Evolutionary conservation across 2,888 invertebrate genomes (phyloP).

Genomic region (Tipula unca): DNA sequence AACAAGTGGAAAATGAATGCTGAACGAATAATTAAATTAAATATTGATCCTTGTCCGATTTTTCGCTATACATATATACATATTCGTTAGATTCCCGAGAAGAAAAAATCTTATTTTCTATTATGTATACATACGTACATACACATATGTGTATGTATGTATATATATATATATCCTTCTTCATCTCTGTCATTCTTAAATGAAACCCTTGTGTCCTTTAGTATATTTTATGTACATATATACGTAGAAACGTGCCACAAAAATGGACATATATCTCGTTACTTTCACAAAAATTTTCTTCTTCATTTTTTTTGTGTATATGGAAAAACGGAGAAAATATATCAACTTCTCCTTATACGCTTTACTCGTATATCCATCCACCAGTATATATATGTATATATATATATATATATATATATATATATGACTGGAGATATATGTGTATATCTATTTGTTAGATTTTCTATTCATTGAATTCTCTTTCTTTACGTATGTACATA

Average conservation of each 20-base stretch:
- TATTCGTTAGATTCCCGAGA: background rate
- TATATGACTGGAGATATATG: slow-evolving; percentile 9
- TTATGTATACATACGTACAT: background rate
- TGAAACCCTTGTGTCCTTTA: slow-evolving; percentile 20
- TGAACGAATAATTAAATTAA: slow-evolving; percentile 18
- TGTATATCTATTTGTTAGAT: slow-evolving; percentile 1
- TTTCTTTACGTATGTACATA: slow-evolving; percentile 15
- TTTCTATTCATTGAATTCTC: slow-evolving; percentile 15
- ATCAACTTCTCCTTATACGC: slow-evolving; percentile 16
- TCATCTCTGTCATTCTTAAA: slow-evolving; percentile 20
- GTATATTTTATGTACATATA: background rate
- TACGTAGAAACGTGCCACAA: slow-evolving; percentile 15
- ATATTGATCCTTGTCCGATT: slow-evolving; percentile 18
- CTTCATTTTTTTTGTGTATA: background rate
- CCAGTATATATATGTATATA: background rate
- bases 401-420: background rate
- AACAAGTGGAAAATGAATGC: background rate
- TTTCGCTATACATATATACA: background rate
- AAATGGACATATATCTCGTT: slow-evolving; percentile 16
- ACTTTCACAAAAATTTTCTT: slow-evolving; percentile 14
- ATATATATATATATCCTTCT: slow-evolving; percentile 15
- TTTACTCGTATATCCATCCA: background rate
- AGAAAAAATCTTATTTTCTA: slow-evolving; percentile 15
- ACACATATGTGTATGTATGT: too few species aligned
- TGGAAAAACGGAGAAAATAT: slow-evolving; percentile 14